These are phyloP conservation scores for Capromys pilorides DNA, from an alignment of 2,797 vertebrate genomes.

Conservation along the genomic window DNA sequence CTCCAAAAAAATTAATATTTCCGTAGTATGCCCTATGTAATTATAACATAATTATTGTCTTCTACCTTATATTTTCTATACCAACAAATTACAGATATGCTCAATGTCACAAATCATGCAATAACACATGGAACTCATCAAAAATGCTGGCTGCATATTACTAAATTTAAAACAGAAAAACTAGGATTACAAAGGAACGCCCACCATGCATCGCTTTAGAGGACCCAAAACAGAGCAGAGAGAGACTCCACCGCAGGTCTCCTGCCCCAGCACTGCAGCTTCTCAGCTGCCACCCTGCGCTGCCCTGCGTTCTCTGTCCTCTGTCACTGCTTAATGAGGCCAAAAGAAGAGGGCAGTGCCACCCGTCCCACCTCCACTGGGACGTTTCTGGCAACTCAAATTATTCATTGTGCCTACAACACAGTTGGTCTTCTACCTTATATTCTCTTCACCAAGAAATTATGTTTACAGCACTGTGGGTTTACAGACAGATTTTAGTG, in stretches of 20 bases:
- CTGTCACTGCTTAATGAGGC: background rate
- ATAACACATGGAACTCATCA: background rate
- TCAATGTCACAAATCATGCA: constrained; percentile 20
- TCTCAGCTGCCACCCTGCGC: background rate
- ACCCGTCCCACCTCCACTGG: background rate
- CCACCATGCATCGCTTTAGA: background rate
- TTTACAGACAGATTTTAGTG: background rate
- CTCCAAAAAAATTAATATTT: constrained; percentile 96
- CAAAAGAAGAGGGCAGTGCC: background rate
- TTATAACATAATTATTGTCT: constrained; percentile 64
- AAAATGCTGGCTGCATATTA: background rate
- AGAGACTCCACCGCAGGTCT: background rate
- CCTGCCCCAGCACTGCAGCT: background rate
- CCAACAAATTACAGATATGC: background rate
- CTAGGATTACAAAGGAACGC: background rate
- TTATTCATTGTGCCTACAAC: background rate
- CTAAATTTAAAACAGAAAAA: background rate
- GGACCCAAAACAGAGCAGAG: background rate
- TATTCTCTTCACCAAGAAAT: background rate
- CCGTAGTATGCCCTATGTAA: constrained; percentile 94
- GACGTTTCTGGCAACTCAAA: background rate
- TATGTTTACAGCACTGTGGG: background rate
- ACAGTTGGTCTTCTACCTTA: background rate
- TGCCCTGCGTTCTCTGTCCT: background rate
- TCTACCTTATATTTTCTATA: background rate